A percentile compares a stretch with the other conserved stretches of the same genome.
Conservation (phyloP, 1,140 invertebrate genomes). For the Cryptotermes secundus region DNA sequence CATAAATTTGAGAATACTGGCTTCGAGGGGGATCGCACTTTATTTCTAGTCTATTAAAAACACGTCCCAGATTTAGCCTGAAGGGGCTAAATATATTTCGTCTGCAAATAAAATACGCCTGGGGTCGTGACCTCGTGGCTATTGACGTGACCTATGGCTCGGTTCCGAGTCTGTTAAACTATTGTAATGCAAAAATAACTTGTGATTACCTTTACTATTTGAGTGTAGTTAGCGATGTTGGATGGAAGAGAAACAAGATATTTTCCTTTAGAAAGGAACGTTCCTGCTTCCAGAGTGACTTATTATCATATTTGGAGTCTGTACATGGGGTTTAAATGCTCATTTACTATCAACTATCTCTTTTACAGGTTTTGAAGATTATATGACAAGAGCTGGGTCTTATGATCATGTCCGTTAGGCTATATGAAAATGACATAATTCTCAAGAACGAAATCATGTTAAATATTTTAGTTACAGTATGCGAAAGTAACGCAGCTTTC, state of each 20-base stretch:
- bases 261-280: background rate
- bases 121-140: background rate
- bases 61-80: too few species aligned
- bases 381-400: background rate
- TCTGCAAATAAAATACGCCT: too few species aligned
- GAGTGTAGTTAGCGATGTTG: background rate
- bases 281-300: background rate
- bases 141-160: background rate
- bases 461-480: too few species aligned
- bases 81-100: too few species aligned
- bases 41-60: too few species aligned
- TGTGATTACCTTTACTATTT: background rate
- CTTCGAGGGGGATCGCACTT: too few species aligned
- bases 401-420: background rate
- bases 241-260: background rate
- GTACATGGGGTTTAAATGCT: too few species aligned
- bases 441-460: too few species aligned
- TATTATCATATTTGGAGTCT: background rate
- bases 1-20: too few species aligned
- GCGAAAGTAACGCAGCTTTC: too few species aligned
- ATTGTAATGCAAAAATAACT: background rate
- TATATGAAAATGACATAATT: too few species aligned
- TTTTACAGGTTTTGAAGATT: background rate
- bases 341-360: too few species aligned
- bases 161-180: background rate